Conservation (phyloP, 2,113 vertebrate species). For the Myiopsitta monachus region DNA sequence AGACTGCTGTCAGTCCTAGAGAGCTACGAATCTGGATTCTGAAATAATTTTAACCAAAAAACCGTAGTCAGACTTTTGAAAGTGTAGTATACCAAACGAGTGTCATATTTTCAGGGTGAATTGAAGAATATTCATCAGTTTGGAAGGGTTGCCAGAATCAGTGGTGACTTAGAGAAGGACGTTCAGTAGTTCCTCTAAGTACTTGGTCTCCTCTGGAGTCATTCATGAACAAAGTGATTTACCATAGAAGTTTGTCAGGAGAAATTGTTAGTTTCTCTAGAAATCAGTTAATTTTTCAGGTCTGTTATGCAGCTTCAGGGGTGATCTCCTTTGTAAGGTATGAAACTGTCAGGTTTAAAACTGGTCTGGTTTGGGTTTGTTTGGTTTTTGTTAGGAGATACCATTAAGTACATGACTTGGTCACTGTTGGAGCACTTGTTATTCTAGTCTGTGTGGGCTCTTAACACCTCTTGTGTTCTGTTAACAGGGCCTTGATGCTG, state of each 20-base stretch:
- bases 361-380: neutral
- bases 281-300: neutral
- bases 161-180: neutral
- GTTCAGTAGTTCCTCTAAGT: neutral
- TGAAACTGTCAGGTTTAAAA: neutral
- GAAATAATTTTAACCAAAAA: neutral
- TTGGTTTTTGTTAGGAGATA: neutral
- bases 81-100: neutral
- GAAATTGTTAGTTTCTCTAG: neutral
- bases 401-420: neutral
- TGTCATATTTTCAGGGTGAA: neutral
- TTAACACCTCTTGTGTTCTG: slow-evolving; percentile 18
- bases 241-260: neutral
- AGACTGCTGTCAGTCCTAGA: neutral
- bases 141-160: neutral
- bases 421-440: rapidly evolving
- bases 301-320: neutral
- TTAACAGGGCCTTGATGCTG: slow-evolving; percentile 86
- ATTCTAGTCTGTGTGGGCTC: rapidly evolving
- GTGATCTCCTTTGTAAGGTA: neutral
- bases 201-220: neutral
- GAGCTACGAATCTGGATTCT: neutral
- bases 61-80: neutral
- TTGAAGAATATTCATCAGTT: neutral
- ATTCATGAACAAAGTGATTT: neutral